A percentile compares a stretch with the other conserved stretches of the same genome.
These are phyloP conservation scores for Trachops cirrhosus DNA, from an alignment of 2,797 vertebrate species.

Conservation along the genomic window DNA sequence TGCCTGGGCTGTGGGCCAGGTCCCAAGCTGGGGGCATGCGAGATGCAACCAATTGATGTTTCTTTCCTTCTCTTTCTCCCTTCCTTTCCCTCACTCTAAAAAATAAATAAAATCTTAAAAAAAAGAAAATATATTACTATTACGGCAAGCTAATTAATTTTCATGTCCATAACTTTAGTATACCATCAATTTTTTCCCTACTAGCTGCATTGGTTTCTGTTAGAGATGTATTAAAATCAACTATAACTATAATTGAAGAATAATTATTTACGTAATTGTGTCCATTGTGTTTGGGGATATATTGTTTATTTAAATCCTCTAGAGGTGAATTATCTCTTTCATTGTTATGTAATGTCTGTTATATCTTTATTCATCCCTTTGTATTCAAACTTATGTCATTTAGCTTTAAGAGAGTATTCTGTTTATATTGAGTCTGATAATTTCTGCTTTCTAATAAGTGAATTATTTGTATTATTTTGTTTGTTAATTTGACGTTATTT, in stretches of 20 bases:
- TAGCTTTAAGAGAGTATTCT: neutral
- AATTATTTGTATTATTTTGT: slow-evolving; percentile 5
- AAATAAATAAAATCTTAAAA: too few species aligned
- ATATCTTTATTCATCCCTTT: neutral
- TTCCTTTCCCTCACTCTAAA: too few species aligned
- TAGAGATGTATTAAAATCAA: neutral
- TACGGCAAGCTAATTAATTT: neutral
- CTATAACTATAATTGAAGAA: neutral
- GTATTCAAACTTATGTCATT: neutral
- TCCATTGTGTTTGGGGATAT: neutral
- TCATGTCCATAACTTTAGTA: neutral
- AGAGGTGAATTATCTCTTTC: neutral
- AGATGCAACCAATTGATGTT: too few species aligned
- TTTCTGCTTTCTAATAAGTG: slow-evolving; percentile 10
- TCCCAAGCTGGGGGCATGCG: too few species aligned
- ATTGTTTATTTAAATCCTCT: neutral
- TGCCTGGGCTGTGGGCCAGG: too few species aligned
- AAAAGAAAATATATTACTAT: neutral
- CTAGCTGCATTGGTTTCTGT: neutral
- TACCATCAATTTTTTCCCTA: neutral
- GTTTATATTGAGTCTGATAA: neutral
- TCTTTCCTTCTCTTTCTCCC: too few species aligned
- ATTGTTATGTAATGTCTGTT: neutral
- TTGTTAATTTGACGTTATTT: neutral
- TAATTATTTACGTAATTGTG: neutral